Evolutionary conservation across 2,113 vertebrate genomes (phyloP).

Genomic region (Ia io): DNA sequence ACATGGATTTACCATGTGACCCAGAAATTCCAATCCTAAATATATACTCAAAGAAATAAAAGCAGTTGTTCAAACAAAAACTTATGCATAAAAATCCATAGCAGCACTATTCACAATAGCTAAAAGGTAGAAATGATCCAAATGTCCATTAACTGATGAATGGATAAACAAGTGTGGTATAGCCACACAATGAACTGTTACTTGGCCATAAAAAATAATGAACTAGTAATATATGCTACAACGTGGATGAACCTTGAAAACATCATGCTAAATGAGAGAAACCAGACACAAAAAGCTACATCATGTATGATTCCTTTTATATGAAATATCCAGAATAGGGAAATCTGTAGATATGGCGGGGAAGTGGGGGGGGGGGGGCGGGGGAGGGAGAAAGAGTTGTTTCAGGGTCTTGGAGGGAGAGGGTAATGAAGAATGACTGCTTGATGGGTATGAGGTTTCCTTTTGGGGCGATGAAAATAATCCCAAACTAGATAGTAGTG

Average conservation of each 20-base stretch:
- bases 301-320: not conserved
- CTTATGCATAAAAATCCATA: not conserved
- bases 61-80: not conserved
- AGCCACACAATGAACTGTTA: not conserved
- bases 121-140: not conserved
- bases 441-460: not conserved
- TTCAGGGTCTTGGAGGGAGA: not conserved
- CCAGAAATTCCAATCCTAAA: not conserved
- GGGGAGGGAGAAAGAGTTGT: not conserved
- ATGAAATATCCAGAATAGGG: not conserved
- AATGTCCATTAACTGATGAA: not conserved
- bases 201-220: not conserved
- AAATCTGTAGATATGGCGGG: not conserved
- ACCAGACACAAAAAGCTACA: not conserved
- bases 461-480: not conserved
- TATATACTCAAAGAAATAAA: not conserved
- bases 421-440: not conserved
- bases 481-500: not conserved
- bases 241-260: not conserved
- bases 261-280: not conserved
- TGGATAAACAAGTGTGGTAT: not conserved
- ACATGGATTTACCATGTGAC: not conserved
- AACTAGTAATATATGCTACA: not conserved
- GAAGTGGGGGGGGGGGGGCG: too few relatives aligned
- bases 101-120: not conserved